A percentile compares a stretch with the other conserved stretches of the same genome.
phyloP scores from a whole-genome alignment of 2,888 invertebrate species.

The Tridacna crocea region DNA sequence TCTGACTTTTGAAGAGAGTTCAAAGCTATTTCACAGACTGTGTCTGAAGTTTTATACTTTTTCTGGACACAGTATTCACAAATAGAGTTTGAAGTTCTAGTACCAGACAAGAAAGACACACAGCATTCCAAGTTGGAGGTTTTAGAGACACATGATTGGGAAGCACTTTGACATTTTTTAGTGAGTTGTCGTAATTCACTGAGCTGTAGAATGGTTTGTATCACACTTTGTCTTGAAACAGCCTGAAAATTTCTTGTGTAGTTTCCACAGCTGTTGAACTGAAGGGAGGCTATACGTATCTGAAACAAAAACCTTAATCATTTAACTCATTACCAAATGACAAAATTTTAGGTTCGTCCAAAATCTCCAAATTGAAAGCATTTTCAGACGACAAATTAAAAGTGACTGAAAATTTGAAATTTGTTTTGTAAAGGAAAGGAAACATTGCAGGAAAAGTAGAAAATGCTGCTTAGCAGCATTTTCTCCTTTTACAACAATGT shows the following conservation, averaged over 20 bases:
- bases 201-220: constrained; percentile 28
- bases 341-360: not conserved
- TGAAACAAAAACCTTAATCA: not conserved
- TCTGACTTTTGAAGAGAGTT: constrained; percentile 36
- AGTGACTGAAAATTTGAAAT: not conserved
- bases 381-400: not conserved
- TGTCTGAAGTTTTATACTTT: constrained; percentile 30
- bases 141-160: not conserved
- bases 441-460: too few species aligned
- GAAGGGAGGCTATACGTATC: constrained; percentile 37
- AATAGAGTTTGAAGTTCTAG: constrained; percentile 37
- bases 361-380: not conserved
- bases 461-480: too few species aligned
- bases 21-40: constrained; percentile 57
- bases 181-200: constrained; percentile 22
- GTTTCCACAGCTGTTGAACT: constrained; percentile 55
- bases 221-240: not conserved
- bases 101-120: constrained; percentile 57
- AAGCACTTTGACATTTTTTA: constrained; percentile 35
- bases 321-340: not conserved
- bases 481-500: too few species aligned
- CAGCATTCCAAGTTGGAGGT: constrained; percentile 60
- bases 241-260: constrained; percentile 25
- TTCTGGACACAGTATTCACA: constrained; percentile 71
- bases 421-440: too few species aligned